Conservation (phyloP, 1,140 invertebrate species). For the Dendroctonus ponderosae region DNA sequence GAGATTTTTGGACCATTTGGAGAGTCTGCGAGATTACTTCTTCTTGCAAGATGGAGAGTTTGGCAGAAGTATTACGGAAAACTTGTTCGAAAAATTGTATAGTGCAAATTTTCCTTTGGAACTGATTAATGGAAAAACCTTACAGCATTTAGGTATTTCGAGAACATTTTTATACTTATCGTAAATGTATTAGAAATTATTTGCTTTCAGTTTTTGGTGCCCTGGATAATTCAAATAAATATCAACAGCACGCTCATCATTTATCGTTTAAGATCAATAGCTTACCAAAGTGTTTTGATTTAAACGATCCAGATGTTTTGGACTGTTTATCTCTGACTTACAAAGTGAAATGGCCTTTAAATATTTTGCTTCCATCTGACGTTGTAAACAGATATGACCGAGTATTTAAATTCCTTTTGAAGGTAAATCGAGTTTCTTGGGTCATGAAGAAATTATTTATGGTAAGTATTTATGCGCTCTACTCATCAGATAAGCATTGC, state of each 20-base stretch:
- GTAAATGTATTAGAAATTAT: background rate
- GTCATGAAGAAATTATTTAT: conserved; percentile 66
- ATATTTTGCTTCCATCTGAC: conserved; percentile 70
- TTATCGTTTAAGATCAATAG: conserved; percentile 60
- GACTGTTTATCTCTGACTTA: conserved; percentile 68
- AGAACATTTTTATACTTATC: background rate
- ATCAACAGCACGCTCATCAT: conserved; percentile 57
- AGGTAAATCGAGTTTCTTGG: conserved; percentile 71
- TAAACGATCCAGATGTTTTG: conserved; percentile 63
- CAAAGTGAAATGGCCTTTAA: conserved; percentile 71
- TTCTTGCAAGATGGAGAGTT: conserved; percentile 77
- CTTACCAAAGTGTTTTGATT: conserved; percentile 59
- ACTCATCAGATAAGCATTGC: no score
- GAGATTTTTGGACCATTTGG: conserved; percentile 66
- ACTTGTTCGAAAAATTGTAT: conserved; percentile 64
- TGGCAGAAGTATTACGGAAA: conserved; percentile 64
- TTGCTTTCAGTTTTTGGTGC: conserved; percentile 60
- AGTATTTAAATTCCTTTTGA: conserved; percentile 72
- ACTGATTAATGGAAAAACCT: conserved; percentile 64
- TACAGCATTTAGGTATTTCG: conserved; percentile 55
- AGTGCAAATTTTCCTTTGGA: conserved; percentile 62
- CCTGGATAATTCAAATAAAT: conserved; percentile 48
- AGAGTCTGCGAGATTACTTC: conserved; percentile 69
- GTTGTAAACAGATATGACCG: conserved; percentile 66
- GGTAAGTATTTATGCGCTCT: conserved; percentile 46